These are phyloP conservation scores for Pammene aurita DNA, from an alignment of 2,888 invertebrate species.

Conservation along the genomic window DNA sequence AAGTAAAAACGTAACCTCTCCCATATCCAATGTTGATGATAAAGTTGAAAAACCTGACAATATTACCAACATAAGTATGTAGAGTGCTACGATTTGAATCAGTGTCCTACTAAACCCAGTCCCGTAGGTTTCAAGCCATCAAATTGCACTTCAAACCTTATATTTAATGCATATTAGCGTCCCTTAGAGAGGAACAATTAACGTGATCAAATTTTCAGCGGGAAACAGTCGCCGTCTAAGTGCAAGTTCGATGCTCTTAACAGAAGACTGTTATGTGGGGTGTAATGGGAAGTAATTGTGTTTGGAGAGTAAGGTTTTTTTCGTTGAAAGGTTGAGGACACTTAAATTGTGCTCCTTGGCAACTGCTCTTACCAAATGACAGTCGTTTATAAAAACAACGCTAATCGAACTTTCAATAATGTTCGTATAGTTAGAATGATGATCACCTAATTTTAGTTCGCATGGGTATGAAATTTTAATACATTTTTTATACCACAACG, in stretches of 20 bases:
- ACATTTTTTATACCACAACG: no score
- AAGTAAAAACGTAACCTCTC: no score
- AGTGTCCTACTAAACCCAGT: background rate
- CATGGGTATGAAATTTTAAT: no score
- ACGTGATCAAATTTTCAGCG: constrained; percentile 40
- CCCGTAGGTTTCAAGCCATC: constrained; percentile 7
- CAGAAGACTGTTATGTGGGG: constrained; percentile 20
- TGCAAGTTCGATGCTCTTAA: constrained; percentile 2
- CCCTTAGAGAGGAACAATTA: constrained; percentile 36
- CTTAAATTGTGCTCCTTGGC: background rate
- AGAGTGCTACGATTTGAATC: background rate
- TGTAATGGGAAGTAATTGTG: constrained; percentile 6
- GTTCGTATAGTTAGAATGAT: no score
- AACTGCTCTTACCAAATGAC: no score
- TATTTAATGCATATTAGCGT: constrained; percentile 28
- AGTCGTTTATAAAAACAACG: no score
- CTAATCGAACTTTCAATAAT: no score
- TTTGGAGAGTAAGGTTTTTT: background rate
- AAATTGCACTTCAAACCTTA: constrained; percentile 28
- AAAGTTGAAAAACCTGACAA: no score
- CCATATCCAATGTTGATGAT: no score
- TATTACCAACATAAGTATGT: no score
- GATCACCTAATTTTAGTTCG: no score
- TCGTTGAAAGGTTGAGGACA: background rate
- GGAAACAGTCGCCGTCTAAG: constrained; percentile 22